Evolutionary conservation across 2,113 vertebrate species (phyloP).

Genomic region (Coreoperca whiteheadi): DNA sequence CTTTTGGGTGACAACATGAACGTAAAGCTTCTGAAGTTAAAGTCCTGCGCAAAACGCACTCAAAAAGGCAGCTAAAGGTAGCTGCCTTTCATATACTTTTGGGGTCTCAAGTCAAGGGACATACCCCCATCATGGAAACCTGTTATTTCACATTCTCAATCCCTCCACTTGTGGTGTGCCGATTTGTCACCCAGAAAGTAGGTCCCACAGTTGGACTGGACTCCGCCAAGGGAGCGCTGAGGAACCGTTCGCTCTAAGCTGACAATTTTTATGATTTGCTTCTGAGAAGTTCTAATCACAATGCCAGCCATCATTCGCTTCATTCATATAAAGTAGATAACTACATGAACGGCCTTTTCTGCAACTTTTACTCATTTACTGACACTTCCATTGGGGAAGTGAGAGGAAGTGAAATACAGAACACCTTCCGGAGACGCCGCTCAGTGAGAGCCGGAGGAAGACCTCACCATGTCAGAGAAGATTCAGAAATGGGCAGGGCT

Average conservation of each 20-base stretch:
- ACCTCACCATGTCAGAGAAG: conserved; percentile 11
- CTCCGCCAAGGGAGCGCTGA: background rate
- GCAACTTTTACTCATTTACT: background rate
- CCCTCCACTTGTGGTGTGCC: background rate
- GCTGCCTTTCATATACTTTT: background rate
- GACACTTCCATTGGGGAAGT: background rate
- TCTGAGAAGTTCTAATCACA: background rate
- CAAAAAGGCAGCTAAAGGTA: background rate
- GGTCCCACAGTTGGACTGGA: no score
- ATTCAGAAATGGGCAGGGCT: background rate
- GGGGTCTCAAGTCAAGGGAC: no score
- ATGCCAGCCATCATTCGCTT: background rate
- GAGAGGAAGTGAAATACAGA: background rate
- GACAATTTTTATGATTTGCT: background rate
- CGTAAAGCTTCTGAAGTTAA: background rate
- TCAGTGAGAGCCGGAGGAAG: conserved; percentile 2
- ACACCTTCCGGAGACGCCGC: background rate
- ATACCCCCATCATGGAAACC: background rate
- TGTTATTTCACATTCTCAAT: background rate
- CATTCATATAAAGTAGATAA: background rate
- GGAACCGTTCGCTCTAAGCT: background rate
- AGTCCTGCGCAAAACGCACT: background rate
- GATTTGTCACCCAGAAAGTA: background rate
- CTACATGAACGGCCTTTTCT: background rate
- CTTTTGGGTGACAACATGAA: background rate